These are phyloP conservation scores for Aphelenchoides bicaudatus DNA, from an alignment of 2,888 invertebrate genomes.

Conservation along the genomic window DNA sequence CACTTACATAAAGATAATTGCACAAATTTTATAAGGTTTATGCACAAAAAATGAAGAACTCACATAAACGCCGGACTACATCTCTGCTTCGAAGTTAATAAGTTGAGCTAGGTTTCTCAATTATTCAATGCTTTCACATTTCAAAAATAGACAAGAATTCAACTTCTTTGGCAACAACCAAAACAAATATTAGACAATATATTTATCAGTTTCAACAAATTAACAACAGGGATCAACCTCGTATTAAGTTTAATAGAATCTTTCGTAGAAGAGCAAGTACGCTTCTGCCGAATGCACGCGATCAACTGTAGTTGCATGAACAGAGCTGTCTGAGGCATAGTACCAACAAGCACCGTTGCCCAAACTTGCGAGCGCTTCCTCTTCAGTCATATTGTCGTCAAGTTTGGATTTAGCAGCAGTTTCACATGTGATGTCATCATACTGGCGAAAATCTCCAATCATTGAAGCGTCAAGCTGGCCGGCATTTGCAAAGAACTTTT, in stretches of 20 bases:
- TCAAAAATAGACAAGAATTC: no score
- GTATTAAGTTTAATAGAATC: constrained; percentile 70
- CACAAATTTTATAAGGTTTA: no score
- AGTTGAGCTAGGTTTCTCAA: no score
- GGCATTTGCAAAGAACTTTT: constrained; percentile 19
- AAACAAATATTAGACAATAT: no score
- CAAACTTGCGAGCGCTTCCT: constrained; percentile 6
- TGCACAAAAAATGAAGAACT: no score
- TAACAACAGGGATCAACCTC: no score
- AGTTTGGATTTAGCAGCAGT: not conserved
- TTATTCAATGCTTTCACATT: no score
- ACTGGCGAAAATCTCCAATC: not conserved
- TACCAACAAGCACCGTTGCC: constrained; percentile 76
- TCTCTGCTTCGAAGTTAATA: no score
- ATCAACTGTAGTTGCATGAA: constrained; percentile 71
- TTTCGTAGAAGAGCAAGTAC: constrained; percentile 91
- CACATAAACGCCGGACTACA: no score
- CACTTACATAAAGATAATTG: no score
- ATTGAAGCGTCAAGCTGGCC: constrained; percentile 8
- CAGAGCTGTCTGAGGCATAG: constrained; percentile 84
- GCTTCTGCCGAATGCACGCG: constrained; percentile 68
- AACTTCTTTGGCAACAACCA: no score
- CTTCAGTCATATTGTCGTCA: not conserved
- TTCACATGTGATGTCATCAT: not conserved
- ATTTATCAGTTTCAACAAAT: no score